A percentile compares a stretch with the other conserved stretches of the same genome.
Evolutionary conservation across 2,113 vertebrate genomes (phyloP).

Genomic region (Pionites leucogaster): DNA sequence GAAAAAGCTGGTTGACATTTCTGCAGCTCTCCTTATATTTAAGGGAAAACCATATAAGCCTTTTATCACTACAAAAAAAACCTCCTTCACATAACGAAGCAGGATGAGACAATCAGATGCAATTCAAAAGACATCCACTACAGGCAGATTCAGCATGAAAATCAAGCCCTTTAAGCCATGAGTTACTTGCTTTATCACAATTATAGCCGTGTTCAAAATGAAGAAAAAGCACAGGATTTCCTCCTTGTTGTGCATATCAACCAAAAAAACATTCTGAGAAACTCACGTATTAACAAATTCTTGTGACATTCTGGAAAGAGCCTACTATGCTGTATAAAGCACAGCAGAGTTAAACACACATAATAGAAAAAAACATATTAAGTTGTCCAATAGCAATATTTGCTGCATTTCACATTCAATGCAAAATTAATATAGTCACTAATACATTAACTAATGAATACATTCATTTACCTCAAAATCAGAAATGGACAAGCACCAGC

Average conservation of each 20-base stretch:
- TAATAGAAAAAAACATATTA: neutral
- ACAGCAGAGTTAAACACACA: neutral
- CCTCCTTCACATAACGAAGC: fast-evolving
- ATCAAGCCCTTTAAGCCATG: neutral
- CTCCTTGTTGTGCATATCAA: neutral
- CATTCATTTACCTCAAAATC: neutral
- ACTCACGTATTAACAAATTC: neutral
- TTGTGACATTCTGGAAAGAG: neutral
- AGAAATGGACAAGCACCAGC: neutral
- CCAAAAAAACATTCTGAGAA: neutral
- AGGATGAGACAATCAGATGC: neutral
- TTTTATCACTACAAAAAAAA: neutral
- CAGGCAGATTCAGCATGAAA: neutral
- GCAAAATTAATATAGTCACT: neutral
- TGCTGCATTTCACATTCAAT: neutral
- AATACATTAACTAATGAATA: neutral
- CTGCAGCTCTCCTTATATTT: neutral
- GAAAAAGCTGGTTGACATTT: neutral
- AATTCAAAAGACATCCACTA: neutral
- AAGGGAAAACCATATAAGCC: neutral
- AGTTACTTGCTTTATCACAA: neutral
- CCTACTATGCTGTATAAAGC: neutral
- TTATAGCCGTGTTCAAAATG: neutral
- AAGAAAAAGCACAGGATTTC: neutral
- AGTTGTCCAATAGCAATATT: neutral